These are phyloP conservation scores for Raillietiella orientalis DNA, from an alignment of 2,888 invertebrate genomes.

Conservation along the genomic window DNA sequence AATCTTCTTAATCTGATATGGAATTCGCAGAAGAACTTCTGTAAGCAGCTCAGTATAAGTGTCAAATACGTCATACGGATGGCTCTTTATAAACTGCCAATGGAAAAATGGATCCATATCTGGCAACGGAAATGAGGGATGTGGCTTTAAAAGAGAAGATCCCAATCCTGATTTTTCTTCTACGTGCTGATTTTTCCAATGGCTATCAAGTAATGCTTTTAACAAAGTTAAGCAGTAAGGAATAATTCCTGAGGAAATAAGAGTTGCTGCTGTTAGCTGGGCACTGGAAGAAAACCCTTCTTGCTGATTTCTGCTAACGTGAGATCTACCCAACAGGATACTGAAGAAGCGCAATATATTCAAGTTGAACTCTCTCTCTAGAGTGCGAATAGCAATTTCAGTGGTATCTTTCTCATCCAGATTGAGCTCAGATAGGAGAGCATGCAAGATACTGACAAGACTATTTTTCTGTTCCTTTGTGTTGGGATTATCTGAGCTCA, in stretches of 20 bases:
- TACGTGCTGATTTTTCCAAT: constrained; percentile 25
- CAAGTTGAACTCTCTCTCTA: too few species aligned
- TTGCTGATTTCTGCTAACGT: too few species aligned
- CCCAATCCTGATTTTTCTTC: constrained; percentile 12
- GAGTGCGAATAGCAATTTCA: too few species aligned
- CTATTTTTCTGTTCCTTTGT: too few species aligned
- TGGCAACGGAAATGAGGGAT: constrained; percentile 38
- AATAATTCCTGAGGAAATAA: constrained; percentile 32
- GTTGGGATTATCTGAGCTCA: too few species aligned
- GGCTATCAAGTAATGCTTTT: constrained; percentile 27
- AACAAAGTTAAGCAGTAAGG: constrained; percentile 35
- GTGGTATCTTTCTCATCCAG: too few species aligned
- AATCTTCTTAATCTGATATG: constrained; percentile 56
- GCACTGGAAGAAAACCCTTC: too few species aligned
- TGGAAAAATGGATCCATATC: constrained; percentile 84
- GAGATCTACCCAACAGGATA: too few species aligned
- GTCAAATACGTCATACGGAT: constrained; percentile 69
- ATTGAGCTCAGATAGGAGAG: too few species aligned
- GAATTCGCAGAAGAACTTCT: constrained; percentile 69
- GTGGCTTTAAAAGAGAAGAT: constrained; percentile 43
- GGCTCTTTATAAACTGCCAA: constrained; percentile 20
- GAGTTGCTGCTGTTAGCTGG: constrained; percentile 29
- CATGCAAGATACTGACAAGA: too few species aligned
- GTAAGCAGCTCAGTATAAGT: constrained; percentile 77
- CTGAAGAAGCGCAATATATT: too few species aligned